phyloP scores from a whole-genome alignment of 2,888 invertebrate genomes.

The Phaonia tiefii region DNA sequence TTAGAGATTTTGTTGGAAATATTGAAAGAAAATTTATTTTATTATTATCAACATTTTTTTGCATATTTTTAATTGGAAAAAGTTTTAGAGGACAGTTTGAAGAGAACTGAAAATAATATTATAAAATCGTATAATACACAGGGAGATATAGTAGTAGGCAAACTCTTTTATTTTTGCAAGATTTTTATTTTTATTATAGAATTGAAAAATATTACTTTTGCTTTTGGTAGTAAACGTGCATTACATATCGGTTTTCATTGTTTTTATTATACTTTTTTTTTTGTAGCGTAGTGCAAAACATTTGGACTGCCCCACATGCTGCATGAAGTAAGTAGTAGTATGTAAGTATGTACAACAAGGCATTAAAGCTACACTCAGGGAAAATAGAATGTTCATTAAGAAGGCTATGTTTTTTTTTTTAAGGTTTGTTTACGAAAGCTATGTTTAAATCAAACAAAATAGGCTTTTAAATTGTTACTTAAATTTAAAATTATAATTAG shows the following conservation, averaged over 20 bases:
- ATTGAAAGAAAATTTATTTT: no score
- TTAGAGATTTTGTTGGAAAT: no score
- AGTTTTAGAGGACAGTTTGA: background rate
- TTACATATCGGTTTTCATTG: background rate
- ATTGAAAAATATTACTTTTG: slow-evolving; percentile 38
- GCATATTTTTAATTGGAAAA: no score
- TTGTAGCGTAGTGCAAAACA: no score
- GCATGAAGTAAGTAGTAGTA: background rate
- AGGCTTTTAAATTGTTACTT: no score
- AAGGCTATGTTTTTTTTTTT: no score
- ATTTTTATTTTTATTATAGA: slow-evolving; percentile 48
- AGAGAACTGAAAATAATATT: slow-evolving; percentile 32
- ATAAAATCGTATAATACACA: slow-evolving; percentile 56
- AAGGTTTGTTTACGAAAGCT: no score
- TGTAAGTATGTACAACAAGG: background rate
- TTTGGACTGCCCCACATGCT: slow-evolving; percentile 4
- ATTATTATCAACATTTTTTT: no score
- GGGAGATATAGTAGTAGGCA: slow-evolving; percentile 65
- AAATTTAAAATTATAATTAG: background rate
- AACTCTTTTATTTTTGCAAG: slow-evolving; percentile 2
- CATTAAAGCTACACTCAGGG: slow-evolving; percentile 17
- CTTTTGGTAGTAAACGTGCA: slow-evolving; percentile 52
- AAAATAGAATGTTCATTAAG: background rate
- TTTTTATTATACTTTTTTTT: background rate
- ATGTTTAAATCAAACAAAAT: no score